Evolutionary conservation across 2,888 invertebrate species (phyloP), one percentile per base, ranked within the genome.

Genomic region (Caenorhabditis sp.): DNA sequence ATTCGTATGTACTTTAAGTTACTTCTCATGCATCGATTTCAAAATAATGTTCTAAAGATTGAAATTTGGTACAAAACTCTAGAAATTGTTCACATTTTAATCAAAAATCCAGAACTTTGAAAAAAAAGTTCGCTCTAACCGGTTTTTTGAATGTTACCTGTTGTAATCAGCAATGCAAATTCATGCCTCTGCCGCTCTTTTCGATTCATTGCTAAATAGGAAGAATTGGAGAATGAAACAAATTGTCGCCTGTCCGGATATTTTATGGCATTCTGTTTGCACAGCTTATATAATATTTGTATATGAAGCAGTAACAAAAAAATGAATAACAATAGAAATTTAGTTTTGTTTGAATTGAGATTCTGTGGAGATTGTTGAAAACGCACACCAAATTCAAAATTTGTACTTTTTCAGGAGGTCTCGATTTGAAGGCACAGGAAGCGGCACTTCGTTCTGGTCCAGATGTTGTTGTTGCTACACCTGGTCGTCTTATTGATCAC

Each of bases 391-490:
- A 65, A n/a, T 7, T 54, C 10, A 56, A 56, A 26, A 26, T 23
- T 31, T 7, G 1, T 52, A 49, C 14, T 56, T 49, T 75, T 76
- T 54, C 70, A 89, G 90, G 90, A 86, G 90, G 91, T 58, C 80
- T 91, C 72, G 90, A 91, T 81, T 76, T 90, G 57, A 90, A 89
- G 77, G 87, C 89, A 4, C 91, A 91, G 81, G 91, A 90, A 83
- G 89, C 90, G 20, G 89, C 90, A 10, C 85, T 91, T 50, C 91
- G 96, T 25, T 92, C 93, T 82, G 94, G 93, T 88, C 97, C 97
- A 0, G 97, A 99, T 88, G 92, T 99, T 82, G 96, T 99, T 27
- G 95, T 99, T 86, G 97, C 97, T 0, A 99, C 99, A 0, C 99
- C 99, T 0, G 99, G 99, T 67, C 92, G 99, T 81, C 91, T 99